Percentiles rank a stretch among this genome's conserved stretches.
phyloP scores from a whole-genome alignment of 1,140 invertebrate species.

The Monochamus saltuarius region DNA sequence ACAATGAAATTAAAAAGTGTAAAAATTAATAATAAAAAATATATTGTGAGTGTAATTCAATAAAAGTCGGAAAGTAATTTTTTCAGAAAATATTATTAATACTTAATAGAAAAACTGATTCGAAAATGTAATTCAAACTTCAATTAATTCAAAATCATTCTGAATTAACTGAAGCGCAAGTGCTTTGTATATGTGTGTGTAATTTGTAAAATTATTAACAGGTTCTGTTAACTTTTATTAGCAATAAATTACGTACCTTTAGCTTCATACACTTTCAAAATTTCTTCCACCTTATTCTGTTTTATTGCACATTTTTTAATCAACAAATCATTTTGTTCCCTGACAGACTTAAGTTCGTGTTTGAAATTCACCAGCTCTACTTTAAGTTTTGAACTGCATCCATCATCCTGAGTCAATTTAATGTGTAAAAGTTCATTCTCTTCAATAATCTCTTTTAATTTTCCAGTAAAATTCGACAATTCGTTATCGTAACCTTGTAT shows the following conservation, averaged over 20 bases:
- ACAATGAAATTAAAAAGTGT: too few relatives aligned
- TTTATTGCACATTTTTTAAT: constrained; percentile 56
- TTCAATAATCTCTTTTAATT: constrained; percentile 60
- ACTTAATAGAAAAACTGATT: too few relatives aligned
- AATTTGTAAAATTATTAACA: too few relatives aligned
- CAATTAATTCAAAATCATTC: too few relatives aligned
- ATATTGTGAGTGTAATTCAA: too few relatives aligned
- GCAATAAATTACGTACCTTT: constrained; percentile 48
- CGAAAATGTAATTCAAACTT: too few relatives aligned
- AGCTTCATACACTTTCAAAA: constrained; percentile 61
- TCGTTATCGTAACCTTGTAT: constrained; percentile 62
- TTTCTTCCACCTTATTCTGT: constrained; percentile 62
- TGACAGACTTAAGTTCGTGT: constrained; percentile 58
- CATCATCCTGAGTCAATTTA: constrained; percentile 53
- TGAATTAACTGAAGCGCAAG: too few relatives aligned
- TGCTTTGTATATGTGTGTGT: too few relatives aligned
- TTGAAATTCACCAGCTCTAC: constrained; percentile 49
- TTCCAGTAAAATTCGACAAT: constrained; percentile 62
- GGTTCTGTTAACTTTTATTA: background rate
- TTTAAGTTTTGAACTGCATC: constrained; percentile 57
- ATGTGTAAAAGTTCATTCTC: constrained; percentile 65
- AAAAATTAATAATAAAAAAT: too few relatives aligned
- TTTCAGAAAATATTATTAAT: too few relatives aligned
- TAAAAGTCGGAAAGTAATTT: too few relatives aligned
- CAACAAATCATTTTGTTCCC: constrained; percentile 62